Evolutionary conservation across 92 coral and sea anemone genomes (phyloP), one percentile per base, ranked within the genome.

Genomic region (Heteractis magnifica): DNA sequence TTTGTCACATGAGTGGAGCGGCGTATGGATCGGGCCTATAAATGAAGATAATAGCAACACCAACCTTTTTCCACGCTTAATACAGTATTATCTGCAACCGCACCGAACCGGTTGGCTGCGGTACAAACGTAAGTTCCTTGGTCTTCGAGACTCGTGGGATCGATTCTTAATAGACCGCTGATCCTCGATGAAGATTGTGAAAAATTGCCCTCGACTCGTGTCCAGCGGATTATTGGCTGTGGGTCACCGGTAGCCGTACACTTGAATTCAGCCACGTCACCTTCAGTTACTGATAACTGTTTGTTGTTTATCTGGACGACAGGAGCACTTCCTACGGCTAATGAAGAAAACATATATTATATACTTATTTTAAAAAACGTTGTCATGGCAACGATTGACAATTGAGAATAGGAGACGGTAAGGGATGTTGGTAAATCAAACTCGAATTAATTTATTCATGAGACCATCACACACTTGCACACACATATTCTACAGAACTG

Each of bases 271-370:
- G 98, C 94, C 71, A 87, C 89, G 58, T 92, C 88, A 70, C 98
- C 98, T 87, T 96, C 98, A 6, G 76, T 77, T 6, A 94, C 94
- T 56, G 88, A 77, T 58, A 94, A 89, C 10, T 84, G 71, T 18
- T 82, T 88, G 81, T 94, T 96, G 51, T 77, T 74, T 16, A 93
- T 89, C 16, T 83, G 75, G 1, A 92, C 93, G 10, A 77, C 81
- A 49, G 99, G 99, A 3, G 89, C 88, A 71, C 96, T 93, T 6
- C 97, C 97, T 10, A 95, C 92, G 75, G 98, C 99, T 96, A 71
- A 12, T 18, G 8, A n/a, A 23, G 6, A 62, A 62, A 62, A 34
- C 44, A 34, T 34, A 34, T 34, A 34, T 34, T 34, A 34, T 34
- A 34, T 34, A 34, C 44, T 34, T 34, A 34, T 34, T 34, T 34